Evolutionary conservation across 2,888 invertebrate genomes (phyloP), one percentile per base, ranked within the genome.

Genomic region (Rapana venosa): DNA sequence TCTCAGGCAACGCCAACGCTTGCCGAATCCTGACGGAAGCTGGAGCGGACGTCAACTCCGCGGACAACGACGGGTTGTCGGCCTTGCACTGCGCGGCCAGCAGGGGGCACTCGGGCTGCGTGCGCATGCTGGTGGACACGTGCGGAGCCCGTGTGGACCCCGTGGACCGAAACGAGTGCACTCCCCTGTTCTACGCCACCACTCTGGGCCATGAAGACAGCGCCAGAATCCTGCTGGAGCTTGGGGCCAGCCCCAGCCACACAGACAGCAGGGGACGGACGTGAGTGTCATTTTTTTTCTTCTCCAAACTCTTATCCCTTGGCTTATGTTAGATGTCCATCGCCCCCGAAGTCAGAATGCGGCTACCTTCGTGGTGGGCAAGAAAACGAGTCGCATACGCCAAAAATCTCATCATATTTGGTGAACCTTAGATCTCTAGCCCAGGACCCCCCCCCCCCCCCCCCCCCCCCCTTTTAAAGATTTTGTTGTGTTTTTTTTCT

Each of bases 51-150:
- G 97, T 98, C 6, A 97, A 98, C 95, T 97, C 98, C 77, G 97
- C 97, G 77, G 99, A 99, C 96, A 98, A 98, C 95, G 99, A 99
- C 95, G 99, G 99, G 0, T 96, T 99, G 8, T 99, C 99, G 96
- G 99, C 99, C 0, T 96, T 99, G 47, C 99, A 99, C 95, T 99
- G 99, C 96, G 99, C 99, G 0, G 99, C 99, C 0, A 99, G 99
- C 1, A 97, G 99, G 89, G 99, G 99, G 0, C 99, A 99, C 96
- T 98, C 98, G 0, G 98, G 98, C 94, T 98, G 98, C 94, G 97
- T 99, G 88, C 98, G 99, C 94, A 98, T 98, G 0, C 96, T 99
- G 90, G 97, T 99, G 0, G 98, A 98, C 22, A 93, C 95, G 77
- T 92, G 93, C 81, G 92, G 92, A 95, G 98, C 98, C 1, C 97